Conservation (phyloP, 2,888 invertebrate species). For the Sesia apiformis region DNA sequence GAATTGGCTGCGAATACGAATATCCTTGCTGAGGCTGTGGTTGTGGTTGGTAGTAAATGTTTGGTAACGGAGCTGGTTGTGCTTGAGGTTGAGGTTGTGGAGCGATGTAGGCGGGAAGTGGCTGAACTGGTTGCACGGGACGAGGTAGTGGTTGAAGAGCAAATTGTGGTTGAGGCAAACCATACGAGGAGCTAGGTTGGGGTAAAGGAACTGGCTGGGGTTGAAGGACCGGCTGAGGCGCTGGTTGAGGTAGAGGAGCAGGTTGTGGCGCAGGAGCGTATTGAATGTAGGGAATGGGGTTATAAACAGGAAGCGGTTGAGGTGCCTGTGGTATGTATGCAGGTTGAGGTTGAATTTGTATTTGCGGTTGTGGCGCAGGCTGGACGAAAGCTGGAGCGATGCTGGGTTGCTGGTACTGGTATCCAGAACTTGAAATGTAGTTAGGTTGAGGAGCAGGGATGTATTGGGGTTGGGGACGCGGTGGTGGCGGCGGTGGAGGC, state of each 20-base stretch:
- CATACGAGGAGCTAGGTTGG: constrained; percentile 9
- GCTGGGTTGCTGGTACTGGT: constrained; percentile 31
- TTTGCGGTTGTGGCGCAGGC: constrained; percentile 11
- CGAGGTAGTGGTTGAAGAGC: constrained; percentile 6
- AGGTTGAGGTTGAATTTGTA: constrained; percentile 5
- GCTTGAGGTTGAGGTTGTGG: constrained; percentile 10
- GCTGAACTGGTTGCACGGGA: constrained; percentile 5
- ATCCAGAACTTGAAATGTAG: constrained; percentile 21
- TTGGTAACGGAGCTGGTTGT: constrained; percentile 1
- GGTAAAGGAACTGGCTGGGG: constrained; percentile 4
- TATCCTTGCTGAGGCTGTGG: constrained; percentile 17
- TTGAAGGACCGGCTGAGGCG: background rate
- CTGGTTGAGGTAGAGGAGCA: background rate
- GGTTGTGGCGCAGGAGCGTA: background rate
- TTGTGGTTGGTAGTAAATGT: background rate
- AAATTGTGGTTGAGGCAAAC: constrained; percentile 2
- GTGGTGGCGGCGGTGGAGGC: constrained; percentile 13
- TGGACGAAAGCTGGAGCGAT: constrained; percentile 20
- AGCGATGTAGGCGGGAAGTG: constrained; percentile 6
- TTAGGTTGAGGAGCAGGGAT: constrained; percentile 12
- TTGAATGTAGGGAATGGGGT: constrained; percentile 1
- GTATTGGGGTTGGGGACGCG: constrained; percentile 3
- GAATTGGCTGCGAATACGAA: constrained; percentile 19
- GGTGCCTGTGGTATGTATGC: constrained; percentile 4
- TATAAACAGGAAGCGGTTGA: constrained; percentile 6